Percentiles rank a stretch among this genome's conserved stretches.
These are phyloP conservation scores for Microtus pennsylvanicus DNA, from an alignment of 2,113 vertebrate genomes.

Conservation along the genomic window DNA sequence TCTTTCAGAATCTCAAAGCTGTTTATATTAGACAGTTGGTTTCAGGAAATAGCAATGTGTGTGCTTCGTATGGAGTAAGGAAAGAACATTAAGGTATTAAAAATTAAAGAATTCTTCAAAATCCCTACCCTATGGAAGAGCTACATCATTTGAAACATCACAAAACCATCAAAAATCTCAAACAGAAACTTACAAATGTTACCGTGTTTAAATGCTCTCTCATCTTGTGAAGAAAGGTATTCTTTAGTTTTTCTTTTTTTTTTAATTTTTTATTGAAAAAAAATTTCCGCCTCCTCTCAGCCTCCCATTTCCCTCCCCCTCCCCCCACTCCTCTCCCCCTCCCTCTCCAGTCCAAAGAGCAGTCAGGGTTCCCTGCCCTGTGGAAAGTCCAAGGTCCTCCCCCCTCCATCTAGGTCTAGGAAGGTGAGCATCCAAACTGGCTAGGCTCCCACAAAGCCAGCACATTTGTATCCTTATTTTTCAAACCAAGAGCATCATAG, in stretches of 20 bases:
- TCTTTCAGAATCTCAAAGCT: not conserved
- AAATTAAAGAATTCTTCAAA: slow-evolving; percentile 39
- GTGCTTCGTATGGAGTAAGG: not conserved
- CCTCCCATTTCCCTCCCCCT: no score
- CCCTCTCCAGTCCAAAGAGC: no score
- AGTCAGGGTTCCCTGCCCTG: no score
- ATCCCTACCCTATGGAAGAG: not conserved
- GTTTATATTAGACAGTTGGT: not conserved
- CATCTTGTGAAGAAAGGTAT: not conserved
- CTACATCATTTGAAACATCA: not conserved
- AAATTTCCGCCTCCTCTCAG: no score
- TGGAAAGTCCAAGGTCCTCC: no score
- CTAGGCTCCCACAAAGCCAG: no score
- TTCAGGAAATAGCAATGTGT: slow-evolving; percentile 44
- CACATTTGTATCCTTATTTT: not conserved
- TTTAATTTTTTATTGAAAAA: no score
- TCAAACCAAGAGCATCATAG: not conserved
- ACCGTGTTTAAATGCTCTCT: not conserved
- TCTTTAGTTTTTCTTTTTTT: not conserved
- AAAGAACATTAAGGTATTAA: not conserved
- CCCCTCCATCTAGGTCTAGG: no score
- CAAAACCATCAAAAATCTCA: not conserved
- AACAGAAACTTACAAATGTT: not conserved
- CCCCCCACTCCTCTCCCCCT: no score
- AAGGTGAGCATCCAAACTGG: no score